Percentiles rank a stretch among this genome's conserved stretches.
These are phyloP conservation scores for Apeltes quadracus DNA, from an alignment of 2,113 vertebrate genomes.

Conservation along the genomic window DNA sequence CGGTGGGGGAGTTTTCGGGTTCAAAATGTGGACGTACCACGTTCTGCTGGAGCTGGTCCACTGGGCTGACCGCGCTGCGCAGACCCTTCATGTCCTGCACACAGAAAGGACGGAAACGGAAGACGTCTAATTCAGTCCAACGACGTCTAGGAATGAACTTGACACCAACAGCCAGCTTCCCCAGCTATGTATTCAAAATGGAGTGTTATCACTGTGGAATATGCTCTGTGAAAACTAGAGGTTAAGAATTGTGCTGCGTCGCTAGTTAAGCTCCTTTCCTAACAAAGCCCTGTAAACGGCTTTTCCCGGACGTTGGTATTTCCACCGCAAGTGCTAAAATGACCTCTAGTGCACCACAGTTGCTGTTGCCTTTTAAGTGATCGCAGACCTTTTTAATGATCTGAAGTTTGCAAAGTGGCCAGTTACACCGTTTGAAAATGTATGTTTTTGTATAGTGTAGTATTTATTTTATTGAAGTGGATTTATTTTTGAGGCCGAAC, in stretches of 20 bases:
- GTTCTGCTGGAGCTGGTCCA: constrained; percentile 81
- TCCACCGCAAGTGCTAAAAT: constrained; percentile 59
- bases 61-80: constrained; percentile 77
- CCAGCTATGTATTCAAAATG: constrained; percentile 30
- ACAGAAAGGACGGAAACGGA: constrained; percentile 56
- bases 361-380: constrained; percentile 36
- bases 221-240: constrained; percentile 37
- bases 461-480: constrained; percentile 70
- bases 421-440: constrained; percentile 16
- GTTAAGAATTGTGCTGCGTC: constrained; percentile 19
- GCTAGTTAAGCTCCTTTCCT: constrained; percentile 55
- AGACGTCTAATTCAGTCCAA: constrained; percentile 50
- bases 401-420: constrained; percentile 25
- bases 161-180: constrained; percentile 58
- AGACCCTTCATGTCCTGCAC: constrained; percentile 76
- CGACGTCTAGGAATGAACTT: constrained; percentile 31
- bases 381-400: constrained; percentile 10
- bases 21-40: constrained; percentile 81
- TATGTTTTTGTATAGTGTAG: constrained; percentile 38
- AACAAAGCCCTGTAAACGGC: constrained; percentile 47
- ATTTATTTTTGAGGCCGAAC: constrained; percentile 34
- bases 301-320: constrained; percentile 67
- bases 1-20: constrained; percentile 63
- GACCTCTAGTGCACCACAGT: constrained; percentile 58
- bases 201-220: constrained; percentile 20